Conservation (phyloP, 2,113 vertebrate genomes). For the Proterorhinus semilunaris region DNA sequence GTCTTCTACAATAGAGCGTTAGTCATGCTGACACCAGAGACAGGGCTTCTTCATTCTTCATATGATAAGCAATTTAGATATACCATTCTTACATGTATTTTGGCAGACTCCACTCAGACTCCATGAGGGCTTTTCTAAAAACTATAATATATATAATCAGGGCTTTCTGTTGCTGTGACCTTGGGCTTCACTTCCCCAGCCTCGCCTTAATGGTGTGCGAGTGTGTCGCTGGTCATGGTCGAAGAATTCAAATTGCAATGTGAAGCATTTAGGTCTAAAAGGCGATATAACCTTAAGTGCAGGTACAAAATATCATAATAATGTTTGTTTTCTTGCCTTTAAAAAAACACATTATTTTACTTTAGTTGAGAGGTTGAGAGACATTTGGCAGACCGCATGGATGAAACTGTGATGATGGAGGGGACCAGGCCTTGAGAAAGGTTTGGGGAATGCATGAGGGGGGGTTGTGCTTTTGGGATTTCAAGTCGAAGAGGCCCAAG, state of each 20-base stretch:
- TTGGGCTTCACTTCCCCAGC: no score
- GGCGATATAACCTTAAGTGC: no score
- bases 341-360: background rate
- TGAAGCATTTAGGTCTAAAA: no score
- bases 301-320: no score
- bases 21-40: no score
- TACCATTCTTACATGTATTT: background rate
- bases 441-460: conserved; percentile 8
- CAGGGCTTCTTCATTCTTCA: no score
- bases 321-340: no score
- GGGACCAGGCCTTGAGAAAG: conserved; percentile 13
- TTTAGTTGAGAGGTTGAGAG: background rate
- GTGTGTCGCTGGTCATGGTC: no score
- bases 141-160: background rate
- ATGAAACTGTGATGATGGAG: conserved; percentile 17
- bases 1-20: background rate
- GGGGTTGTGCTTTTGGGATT: conserved; percentile 23
- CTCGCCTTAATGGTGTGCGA: no score
- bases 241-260: no score
- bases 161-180: no score
- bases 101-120: background rate
- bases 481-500: conserved; percentile 3
- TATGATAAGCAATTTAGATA: background rate
- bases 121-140: background rate
- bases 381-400: background rate